Evolutionary conservation across 1,140 invertebrate species (phyloP).

Genomic region (Lamellibrachia luymesi): DNA sequence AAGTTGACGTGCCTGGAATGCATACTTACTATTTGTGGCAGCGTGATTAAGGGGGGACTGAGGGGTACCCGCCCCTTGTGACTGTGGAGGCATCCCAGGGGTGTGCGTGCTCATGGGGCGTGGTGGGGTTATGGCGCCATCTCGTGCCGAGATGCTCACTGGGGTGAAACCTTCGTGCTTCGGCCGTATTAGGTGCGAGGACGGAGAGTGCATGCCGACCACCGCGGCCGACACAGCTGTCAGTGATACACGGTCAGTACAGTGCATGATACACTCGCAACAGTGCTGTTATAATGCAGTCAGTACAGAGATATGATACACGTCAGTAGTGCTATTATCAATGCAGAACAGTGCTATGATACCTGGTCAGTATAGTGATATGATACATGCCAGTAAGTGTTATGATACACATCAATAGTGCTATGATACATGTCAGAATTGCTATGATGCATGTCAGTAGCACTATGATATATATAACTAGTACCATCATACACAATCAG

Average conservation of each 20-base stretch:
- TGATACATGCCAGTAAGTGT: background rate
- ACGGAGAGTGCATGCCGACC: conserved; percentile 53
- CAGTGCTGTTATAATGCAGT: background rate
- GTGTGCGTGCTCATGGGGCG: conserved; percentile 37
- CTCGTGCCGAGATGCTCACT: conserved; percentile 42
- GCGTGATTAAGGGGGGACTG: conserved; percentile 10
- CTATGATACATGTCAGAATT: background rate
- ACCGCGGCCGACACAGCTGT: conserved; percentile 37
- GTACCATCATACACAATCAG: no score
- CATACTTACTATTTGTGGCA: background rate
- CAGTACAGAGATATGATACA: background rate
- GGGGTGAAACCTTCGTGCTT: conserved; percentile 45
- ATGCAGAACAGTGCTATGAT: background rate
- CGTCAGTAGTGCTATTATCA: background rate
- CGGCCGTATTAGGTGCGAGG: conserved; percentile 48
- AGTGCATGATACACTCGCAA: conserved; percentile 23
- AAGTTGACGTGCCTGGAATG: background rate
- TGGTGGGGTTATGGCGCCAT: conserved; percentile 39
- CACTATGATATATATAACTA: background rate
- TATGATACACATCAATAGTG: background rate
- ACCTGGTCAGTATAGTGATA: background rate
- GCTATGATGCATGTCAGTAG: background rate
- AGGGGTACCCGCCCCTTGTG: background rate
- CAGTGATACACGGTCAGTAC: conserved; percentile 29
- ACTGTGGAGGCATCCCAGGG: conserved; percentile 11